These are phyloP conservation scores for Macropus fuliginosus DNA, from an alignment of 2,797 vertebrate species.

Conservation along the genomic window DNA sequence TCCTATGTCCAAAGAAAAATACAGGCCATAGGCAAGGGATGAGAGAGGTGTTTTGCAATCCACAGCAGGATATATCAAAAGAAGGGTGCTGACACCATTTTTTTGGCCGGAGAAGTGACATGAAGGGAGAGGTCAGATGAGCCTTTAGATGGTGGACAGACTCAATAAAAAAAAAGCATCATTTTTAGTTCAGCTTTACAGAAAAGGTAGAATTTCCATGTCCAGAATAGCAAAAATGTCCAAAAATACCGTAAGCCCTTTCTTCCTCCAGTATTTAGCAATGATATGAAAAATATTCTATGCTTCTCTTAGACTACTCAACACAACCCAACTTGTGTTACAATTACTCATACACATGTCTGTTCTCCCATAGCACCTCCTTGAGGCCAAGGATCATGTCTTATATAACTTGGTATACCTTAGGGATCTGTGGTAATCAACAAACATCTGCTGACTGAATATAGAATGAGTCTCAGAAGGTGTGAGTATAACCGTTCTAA, in stretches of 20 bases:
- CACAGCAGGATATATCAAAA: neutral
- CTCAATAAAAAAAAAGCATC: neutral
- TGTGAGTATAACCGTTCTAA: neutral
- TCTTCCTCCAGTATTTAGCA: neutral
- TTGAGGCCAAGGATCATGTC: neutral
- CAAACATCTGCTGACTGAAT: neutral
- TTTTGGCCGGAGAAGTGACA: neutral
- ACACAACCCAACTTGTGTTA: neutral
- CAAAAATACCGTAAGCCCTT: neutral
- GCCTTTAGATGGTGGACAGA: neutral
- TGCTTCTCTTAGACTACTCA: neutral
- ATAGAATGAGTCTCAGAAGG: neutral
- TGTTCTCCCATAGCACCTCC: neutral
- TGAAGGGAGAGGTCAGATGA: neutral
- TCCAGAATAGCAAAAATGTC: neutral
- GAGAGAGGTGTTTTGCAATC: neutral
- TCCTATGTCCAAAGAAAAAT: neutral
- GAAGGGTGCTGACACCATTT: neutral
- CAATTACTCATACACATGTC: neutral
- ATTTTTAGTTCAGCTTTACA: neutral
- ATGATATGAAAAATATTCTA: neutral
- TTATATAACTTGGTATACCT: neutral
- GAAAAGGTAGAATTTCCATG: neutral
- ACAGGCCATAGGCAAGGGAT: neutral
- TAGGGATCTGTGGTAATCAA: neutral